Evolutionary conservation across 2,113 vertebrate species (phyloP), one percentile per base, ranked within the genome.

Genomic region (Brienomyrus longianalis): DNA sequence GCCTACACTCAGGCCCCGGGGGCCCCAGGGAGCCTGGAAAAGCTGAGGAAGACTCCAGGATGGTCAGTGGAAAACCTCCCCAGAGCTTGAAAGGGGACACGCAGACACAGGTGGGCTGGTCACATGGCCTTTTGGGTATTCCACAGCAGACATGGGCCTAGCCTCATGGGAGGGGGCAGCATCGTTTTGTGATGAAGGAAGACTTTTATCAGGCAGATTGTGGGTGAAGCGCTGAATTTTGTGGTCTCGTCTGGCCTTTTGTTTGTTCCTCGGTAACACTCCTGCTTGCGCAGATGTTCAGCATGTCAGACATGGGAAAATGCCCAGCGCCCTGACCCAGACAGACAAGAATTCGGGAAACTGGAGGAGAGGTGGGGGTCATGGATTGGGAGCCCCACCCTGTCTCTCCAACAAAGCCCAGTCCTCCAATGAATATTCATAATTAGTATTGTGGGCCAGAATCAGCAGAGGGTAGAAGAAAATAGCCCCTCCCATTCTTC

Each of bases 21-120:
- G 89, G 90, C 21, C 90, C 48, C 2, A 95, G 94, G 31, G 95
- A 93, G 27, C 9, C 90, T 0, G 94, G 35, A 2, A 43, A 96
- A 54, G 96, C 94, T 3, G 95, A 93, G 89, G 94, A 90, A 23
- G 91, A 93, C 4, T 43, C 89, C 89, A 95, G 95, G 93, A 90
- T 94, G 35, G 92, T 91, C 48, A 94, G 91, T 89, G 96, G 92
- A 2, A 94, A 93, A 50, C 95, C 95, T 59, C 90, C 92, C 93
- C 96, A 96, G 90, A 90, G 91, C 59, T 93, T 94, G 74, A 94
- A 94, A 93, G 94, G 92, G 92, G 95, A 97, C 35, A 91, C 93
- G 92, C 92, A 91, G 89, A 83, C 85, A 95, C 94, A 97, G 94
- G 98, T 98, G 90, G 90, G 48, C 50, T 43, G 3, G 27, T 19